A percentile compares a stretch with the other conserved stretches of the same genome.
Evolutionary conservation across 2,113 vertebrate genomes (phyloP).

Genomic region (Telmatochromis brachygnathus): DNA sequence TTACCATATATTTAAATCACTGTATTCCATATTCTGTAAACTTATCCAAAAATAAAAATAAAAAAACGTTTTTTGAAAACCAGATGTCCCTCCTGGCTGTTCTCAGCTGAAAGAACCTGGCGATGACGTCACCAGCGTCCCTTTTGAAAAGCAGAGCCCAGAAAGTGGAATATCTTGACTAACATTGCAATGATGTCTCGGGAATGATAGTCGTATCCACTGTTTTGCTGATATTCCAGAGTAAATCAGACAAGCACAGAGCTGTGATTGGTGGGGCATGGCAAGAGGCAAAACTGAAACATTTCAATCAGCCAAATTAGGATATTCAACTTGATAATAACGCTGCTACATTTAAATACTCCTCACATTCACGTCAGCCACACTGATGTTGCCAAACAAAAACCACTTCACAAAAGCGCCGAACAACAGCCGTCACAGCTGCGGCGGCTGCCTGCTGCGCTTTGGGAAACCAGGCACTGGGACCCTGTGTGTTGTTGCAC

Average conservation of each 20-base stretch:
- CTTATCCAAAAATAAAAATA: background rate
- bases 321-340: background rate
- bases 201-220: background rate
- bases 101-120: background rate
- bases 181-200: background rate
- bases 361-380: background rate
- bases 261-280: background rate
- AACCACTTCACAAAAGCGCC: background rate
- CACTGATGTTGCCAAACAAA: background rate
- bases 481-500: background rate
- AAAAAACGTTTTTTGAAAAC: background rate
- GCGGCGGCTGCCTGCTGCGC: background rate
- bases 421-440: slow-evolving; percentile 30
- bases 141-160: background rate
- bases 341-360: background rate
- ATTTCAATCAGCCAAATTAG: background rate
- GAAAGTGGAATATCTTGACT: background rate
- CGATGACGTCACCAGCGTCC: background rate
- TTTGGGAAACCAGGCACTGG: background rate
- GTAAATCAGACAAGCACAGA: background rate
- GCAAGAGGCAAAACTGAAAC: background rate
- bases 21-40: background rate
- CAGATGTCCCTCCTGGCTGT: background rate
- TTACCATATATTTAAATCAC: background rate
- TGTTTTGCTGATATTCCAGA: background rate